These are phyloP conservation scores for Epizoanthus scotinus DNA, from an alignment of 92 coral and sea anemone genomes.

Conservation along the genomic window DNA sequence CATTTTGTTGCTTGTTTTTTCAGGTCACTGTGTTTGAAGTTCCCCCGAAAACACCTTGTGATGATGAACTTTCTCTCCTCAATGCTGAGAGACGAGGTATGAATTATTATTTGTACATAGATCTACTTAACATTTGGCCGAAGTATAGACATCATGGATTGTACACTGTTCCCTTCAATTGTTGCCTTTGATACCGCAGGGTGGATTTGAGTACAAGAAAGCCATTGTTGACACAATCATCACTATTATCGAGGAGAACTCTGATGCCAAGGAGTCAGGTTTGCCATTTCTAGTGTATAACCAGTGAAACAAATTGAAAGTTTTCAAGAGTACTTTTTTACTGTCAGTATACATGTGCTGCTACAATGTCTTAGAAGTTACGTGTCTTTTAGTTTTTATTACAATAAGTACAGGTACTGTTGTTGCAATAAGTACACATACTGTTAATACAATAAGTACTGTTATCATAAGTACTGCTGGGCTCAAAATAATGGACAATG, in stretches of 20 bases:
- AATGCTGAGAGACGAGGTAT: slow-evolving; percentile 98
- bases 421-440: no score
- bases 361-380: no score
- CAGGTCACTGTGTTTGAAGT: slow-evolving; percentile 96
- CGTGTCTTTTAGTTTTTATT: no score
- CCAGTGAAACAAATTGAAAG: not conserved
- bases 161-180: not conserved
- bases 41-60: slow-evolving; percentile 90
- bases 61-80: slow-evolving; percentile 99
- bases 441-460: no score
- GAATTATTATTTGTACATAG: not conserved
- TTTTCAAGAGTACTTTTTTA: not conserved
- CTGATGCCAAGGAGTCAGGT: slow-evolving; percentile 98
- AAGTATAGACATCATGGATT: not conserved
- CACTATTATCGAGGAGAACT: slow-evolving; percentile 90
- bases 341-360: no score
- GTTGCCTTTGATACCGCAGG: slow-evolving; percentile 50
- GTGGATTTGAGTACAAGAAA: slow-evolving; percentile 99
- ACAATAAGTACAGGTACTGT: no score
- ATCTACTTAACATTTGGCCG: no score
- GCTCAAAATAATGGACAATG: no score
- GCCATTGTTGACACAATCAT: slow-evolving; percentile 98
- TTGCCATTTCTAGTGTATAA: not conserved
- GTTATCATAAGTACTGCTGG: no score
- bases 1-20: not conserved